These are phyloP conservation scores for Gorsachius magnificus DNA, from an alignment of 2,797 vertebrate species.

Conservation along the genomic window DNA sequence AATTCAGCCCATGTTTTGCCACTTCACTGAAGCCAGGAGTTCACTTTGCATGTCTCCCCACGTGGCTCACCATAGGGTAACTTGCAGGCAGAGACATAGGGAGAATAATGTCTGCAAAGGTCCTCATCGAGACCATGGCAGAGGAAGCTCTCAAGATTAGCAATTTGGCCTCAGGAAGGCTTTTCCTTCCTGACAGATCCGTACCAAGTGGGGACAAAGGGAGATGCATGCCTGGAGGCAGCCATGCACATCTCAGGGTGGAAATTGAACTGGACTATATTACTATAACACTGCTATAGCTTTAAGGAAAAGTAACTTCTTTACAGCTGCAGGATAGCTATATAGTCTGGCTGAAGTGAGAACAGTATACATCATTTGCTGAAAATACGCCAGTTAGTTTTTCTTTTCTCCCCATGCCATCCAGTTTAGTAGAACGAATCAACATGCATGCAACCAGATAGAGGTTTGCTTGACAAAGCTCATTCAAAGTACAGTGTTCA, in stretches of 20 bases:
- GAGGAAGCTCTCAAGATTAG: neutral
- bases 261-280: neutral
- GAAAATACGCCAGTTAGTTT: neutral
- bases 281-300: neutral
- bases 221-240: neutral
- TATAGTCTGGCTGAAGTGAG: neutral
- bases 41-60: neutral
- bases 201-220: neutral
- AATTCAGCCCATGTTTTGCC: neutral
- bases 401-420: neutral
- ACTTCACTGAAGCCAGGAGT: neutral
- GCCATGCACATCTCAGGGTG: neutral
- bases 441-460: neutral
- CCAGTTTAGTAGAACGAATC: neutral
- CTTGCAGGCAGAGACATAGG: accelerated
- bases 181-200: neutral
- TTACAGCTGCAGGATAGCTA: neutral
- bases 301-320: neutral
- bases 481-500: neutral
- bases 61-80: neutral
- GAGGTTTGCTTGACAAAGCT: neutral
- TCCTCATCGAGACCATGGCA: neutral
- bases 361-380: neutral
- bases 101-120: neutral
- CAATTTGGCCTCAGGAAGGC: neutral